Percentiles rank a stretch among this genome's conserved stretches.
Evolutionary conservation across 1,140 invertebrate species (phyloP).

Genomic region (Grapholita molesta): DNA sequence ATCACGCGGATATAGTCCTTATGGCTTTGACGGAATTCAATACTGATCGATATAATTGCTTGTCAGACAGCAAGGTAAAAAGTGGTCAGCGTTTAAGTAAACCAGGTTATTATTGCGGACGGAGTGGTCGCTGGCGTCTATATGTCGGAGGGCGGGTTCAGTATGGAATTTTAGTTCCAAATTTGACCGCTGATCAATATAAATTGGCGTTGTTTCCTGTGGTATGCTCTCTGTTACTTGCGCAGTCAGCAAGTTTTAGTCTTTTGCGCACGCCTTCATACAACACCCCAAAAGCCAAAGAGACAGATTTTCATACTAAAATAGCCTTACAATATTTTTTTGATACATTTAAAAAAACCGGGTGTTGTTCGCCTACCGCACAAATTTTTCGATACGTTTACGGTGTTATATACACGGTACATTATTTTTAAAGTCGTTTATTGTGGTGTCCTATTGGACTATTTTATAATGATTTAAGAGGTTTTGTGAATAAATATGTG

Average conservation of each 20-base stretch:
- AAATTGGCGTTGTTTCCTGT: not conserved
- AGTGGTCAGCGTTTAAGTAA: not conserved
- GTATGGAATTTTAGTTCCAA: not conserved
- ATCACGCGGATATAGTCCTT: not conserved
- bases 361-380: not conserved
- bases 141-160: not conserved
- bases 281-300: not conserved
- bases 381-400: not conserved
- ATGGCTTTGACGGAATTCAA: not conserved
- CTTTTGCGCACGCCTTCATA: not conserved
- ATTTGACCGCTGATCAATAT: not conserved
- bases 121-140: not conserved
- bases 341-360: conserved; percentile 1
- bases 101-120: not conserved
- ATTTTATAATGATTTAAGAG: not conserved
- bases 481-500: not conserved
- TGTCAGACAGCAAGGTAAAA: not conserved
- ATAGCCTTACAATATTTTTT: not conserved
- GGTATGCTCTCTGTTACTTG: not conserved
- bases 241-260: not conserved
- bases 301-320: not conserved
- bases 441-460: not conserved
- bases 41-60: not conserved
- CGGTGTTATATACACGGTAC: not conserved
- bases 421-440: not conserved